Evolutionary conservation across 2,797 vertebrate species (phyloP).

Genomic region (Paramormyrops hopkinsi): DNA sequence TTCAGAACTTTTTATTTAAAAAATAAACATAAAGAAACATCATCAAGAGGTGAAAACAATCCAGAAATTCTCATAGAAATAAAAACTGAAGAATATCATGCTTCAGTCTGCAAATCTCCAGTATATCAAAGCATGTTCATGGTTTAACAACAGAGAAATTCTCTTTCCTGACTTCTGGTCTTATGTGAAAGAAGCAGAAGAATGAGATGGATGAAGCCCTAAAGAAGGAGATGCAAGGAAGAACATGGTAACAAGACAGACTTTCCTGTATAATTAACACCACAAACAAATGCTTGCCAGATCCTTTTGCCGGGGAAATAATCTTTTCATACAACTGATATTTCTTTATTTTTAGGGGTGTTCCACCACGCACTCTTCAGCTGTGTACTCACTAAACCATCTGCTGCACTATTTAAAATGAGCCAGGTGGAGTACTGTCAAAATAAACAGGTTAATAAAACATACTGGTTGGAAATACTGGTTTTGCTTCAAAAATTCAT

Average conservation of each 20-base stretch:
- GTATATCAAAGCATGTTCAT: background rate
- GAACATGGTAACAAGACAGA: background rate
- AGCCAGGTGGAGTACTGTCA: background rate
- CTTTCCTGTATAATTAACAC: background rate
- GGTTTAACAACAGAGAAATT: background rate
- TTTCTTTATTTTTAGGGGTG: background rate
- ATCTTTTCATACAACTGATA: background rate
- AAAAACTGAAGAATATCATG: constrained; percentile 9
- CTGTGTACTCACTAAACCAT: background rate
- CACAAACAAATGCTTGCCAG: background rate
- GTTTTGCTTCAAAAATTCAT: constrained; percentile 13
- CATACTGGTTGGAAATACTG: constrained; percentile 19
- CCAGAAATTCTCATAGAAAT: background rate
- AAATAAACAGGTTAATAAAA: constrained; percentile 23
- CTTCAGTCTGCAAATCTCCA: background rate
- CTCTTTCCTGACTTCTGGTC: background rate
- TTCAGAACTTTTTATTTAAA: constrained; percentile 28
- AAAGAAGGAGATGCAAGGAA: background rate
- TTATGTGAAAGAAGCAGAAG: background rate
- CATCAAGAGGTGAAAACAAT: constrained; percentile 21
- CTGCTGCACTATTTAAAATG: background rate
- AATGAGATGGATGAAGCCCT: background rate
- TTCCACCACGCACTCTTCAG: background rate
- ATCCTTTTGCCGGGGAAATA: background rate
- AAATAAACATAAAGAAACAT: constrained; percentile 20